Conservation (phyloP, 2,888 invertebrate genomes). For the Pimpla rufipes region DNA sequence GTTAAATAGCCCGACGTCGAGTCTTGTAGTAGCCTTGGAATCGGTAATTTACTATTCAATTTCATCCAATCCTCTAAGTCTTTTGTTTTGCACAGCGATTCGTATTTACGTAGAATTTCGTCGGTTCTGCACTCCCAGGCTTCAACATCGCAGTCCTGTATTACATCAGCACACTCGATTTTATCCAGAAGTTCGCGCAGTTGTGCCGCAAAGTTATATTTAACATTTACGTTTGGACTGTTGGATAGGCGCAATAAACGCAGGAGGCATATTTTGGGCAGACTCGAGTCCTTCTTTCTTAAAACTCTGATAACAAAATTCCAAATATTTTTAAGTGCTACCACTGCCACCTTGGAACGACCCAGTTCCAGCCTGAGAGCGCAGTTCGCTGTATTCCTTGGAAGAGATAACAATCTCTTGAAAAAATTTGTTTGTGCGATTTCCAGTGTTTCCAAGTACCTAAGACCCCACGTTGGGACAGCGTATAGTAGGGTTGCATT, state of each 20-base stretch:
- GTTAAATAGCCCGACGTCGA: conserved; percentile 5
- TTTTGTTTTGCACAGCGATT: not conserved
- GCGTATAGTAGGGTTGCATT: conserved; percentile 44
- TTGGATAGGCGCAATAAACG: conserved; percentile 9
- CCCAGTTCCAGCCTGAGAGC: conserved; percentile 26
- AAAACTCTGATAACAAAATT: conserved; percentile 39
- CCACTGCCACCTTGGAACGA: conserved; percentile 7
- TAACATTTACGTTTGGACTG: not conserved
- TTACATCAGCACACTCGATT: conserved; percentile 4
- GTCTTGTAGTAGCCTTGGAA: not conserved
- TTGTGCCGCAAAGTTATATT: conserved; percentile 12
- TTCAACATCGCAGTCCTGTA: not conserved
- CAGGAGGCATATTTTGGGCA: conserved; percentile 34
- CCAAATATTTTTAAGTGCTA: conserved; percentile 2
- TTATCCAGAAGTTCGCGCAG: conserved; percentile 11
- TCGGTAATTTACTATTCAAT: conserved; percentile 6
- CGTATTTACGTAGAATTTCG: conserved; percentile 3
- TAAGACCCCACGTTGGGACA: conserved; percentile 34
- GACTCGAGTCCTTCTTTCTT: not conserved
- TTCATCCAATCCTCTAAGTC: not conserved
- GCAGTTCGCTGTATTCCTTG: conserved; percentile 21
- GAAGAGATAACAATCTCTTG: conserved; percentile 34
- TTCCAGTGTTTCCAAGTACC: conserved; percentile 51
- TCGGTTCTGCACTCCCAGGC: not conserved
- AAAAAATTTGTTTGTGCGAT: conserved; percentile 42